Evolutionary conservation across 2,113 vertebrate species (phyloP), one percentile per base, ranked within the genome.

Genomic region (Urocitellus parryii): DNA sequence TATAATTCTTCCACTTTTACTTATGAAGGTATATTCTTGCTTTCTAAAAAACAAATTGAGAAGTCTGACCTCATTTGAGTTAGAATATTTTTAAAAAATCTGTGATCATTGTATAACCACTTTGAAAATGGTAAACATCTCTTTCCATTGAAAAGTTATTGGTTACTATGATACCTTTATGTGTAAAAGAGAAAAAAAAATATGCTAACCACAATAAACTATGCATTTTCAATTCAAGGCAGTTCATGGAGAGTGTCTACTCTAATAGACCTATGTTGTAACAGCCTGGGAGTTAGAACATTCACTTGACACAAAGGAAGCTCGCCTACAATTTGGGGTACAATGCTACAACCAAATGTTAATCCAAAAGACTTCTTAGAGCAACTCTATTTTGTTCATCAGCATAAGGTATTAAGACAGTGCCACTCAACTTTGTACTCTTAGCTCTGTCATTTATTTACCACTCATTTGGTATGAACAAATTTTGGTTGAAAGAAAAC

Each of bases 391-490:
- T 56, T 92, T 82, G 11, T 42, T 81, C 34, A 42, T 42, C 51
- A 58, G 20, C 13, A 39, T 51, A 51, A 87, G 17, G 7, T 51
- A 67, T 34, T 68, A 96, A 81, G 4, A n/a, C 6, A 78, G 4
- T 27, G 61, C 1, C 37, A 58, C 61, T 94, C 37, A 32, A 27
- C 74, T 91, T 80, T 88, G 95, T 0, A 25, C 27, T 95, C 70
- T 56, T 79, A 88, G 13, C 24, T 93, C 83, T 96, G 53, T 22
- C 3, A 87, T 93, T 88, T 82, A 24, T 77, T 94, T 34, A 56
- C 1, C 5, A 80, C 84, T 87, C 12, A 79, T 74, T 90, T 96
- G 93, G 13, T 77, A 95, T 87, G 97, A 97, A 82, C 0, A 94
- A 68, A n/a, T 14, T 29, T 94, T 88, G 85, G 89, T 89, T 94